Evolutionary conservation across 2,113 vertebrate genomes (phyloP).

Genomic region (Nibea coibor): DNA sequence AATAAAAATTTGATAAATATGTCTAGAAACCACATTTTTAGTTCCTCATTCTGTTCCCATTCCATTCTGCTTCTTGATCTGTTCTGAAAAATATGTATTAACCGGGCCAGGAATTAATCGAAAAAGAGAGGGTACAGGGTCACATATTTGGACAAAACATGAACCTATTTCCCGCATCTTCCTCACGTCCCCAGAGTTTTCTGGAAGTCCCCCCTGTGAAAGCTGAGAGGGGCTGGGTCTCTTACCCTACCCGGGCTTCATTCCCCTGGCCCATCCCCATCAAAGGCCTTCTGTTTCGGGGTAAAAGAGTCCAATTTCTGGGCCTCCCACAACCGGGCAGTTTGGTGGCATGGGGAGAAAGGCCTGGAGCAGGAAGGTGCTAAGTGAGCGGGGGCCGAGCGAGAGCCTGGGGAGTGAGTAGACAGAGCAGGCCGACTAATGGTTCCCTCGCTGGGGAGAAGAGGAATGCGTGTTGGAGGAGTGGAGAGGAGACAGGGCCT

Average conservation of each 20-base stretch:
- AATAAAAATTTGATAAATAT: conserved; percentile 29
- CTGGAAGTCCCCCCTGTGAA: conserved; percentile 78
- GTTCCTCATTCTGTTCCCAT: neutral
- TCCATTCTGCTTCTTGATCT: conserved; percentile 21
- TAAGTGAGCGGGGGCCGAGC: conserved; percentile 65
- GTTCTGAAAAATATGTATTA: neutral
- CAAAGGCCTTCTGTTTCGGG: conserved; percentile 74
- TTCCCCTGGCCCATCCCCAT: conserved; percentile 64
- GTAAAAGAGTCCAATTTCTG: conserved; percentile 65
- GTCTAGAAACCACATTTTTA: conserved; percentile 29
- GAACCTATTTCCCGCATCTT: conserved; percentile 50
- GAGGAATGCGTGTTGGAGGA: conserved; percentile 67
- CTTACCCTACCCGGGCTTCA: conserved; percentile 51
- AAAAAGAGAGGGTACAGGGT: conserved; percentile 30
- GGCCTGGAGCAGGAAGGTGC: conserved; percentile 50
- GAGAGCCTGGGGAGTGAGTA: conserved; percentile 62
- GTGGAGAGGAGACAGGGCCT: conserved; percentile 37
- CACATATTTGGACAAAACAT: conserved; percentile 52
- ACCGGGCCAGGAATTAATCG: neutral
- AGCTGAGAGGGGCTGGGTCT: conserved; percentile 65
- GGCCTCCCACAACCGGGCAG: conserved; percentile 63
- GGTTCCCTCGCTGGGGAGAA: conserved; percentile 67
- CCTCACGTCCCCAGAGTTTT: conserved; percentile 44
- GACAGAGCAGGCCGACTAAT: conserved; percentile 58
- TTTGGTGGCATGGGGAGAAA: conserved; percentile 49